phyloP scores from a whole-genome alignment of 2,113 vertebrate species.

The Rallus limicola region DNA sequence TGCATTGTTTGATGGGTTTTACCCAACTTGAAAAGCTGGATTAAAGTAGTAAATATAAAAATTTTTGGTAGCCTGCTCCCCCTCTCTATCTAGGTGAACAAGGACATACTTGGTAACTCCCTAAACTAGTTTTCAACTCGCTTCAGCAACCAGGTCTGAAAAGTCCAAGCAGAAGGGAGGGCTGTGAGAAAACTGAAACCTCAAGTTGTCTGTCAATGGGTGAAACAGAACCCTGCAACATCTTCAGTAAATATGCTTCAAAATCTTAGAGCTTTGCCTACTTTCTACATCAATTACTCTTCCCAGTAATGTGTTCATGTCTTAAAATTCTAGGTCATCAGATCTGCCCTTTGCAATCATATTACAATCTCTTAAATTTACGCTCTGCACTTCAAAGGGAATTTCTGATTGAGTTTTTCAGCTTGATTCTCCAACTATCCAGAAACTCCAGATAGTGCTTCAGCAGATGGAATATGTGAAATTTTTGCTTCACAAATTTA shows the following conservation, averaged over 20 bases:
- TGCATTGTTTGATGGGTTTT: background rate
- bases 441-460: background rate
- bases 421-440: background rate
- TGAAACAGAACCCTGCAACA: background rate
- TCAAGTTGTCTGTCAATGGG: background rate
- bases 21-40: background rate
- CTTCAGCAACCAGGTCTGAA: background rate
- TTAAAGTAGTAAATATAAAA: background rate
- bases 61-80: background rate
- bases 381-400: background rate
- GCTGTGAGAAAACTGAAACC: background rate
- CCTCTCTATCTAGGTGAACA: background rate
- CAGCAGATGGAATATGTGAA: background rate
- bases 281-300: background rate
- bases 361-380: background rate
- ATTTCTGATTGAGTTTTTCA: conserved; percentile 23
- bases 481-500: background rate
- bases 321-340: background rate
- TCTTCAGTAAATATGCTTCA: background rate
- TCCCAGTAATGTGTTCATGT: background rate
- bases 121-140: background rate
- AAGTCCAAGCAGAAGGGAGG: background rate
- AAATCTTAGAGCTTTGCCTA: background rate
- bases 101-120: background rate
- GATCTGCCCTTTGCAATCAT: conserved; percentile 3